A percentile compares a stretch with the other conserved stretches of the same genome.
Conservation (phyloP, 2,888 invertebrate genomes). For the Congeria kusceri region DNA sequence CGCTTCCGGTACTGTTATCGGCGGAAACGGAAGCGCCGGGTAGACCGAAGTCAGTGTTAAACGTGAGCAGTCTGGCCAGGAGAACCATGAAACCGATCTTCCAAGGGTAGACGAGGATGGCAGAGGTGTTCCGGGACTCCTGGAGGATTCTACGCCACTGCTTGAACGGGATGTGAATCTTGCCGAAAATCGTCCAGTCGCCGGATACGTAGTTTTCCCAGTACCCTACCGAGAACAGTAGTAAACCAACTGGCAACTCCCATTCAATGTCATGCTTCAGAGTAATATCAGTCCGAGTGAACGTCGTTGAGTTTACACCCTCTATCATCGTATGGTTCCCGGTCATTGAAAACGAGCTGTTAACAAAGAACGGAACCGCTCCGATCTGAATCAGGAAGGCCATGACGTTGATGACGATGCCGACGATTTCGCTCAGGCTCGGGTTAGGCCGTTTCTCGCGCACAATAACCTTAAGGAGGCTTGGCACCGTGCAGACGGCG, state of each 20-base stretch:
- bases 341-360: slow-evolving; percentile 64
- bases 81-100: slow-evolving; percentile 77
- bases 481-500: slow-evolving; percentile 81
- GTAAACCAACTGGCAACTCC: slow-evolving; percentile 93
- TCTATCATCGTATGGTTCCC: slow-evolving; percentile 68
- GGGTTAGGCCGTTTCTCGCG: slow-evolving; percentile 68
- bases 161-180: slow-evolving; percentile 73
- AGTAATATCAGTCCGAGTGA: slow-evolving; percentile 55
- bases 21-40: slow-evolving; percentile 48
- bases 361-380: slow-evolving; percentile 68
- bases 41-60: slow-evolving; percentile 66
- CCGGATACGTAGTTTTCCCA: slow-evolving; percentile 97
- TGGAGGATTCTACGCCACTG: slow-evolving; percentile 75
- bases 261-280: slow-evolving; percentile 87
- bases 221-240: slow-evolving; percentile 96
- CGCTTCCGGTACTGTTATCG: slow-evolving; percentile 45
- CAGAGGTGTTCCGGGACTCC: slow-evolving; percentile 76
- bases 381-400: slow-evolving; percentile 76
- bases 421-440: slow-evolving; percentile 68
- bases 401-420: slow-evolving; percentile 64
- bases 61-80: slow-evolving; percentile 71
- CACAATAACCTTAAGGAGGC: slow-evolving; percentile 81
- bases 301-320: slow-evolving; percentile 62
- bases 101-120: slow-evolving; percentile 73
- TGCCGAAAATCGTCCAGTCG: slow-evolving; percentile 78